Percentiles rank a stretch among this genome's conserved stretches.
phyloP scores from a whole-genome alignment of 2,888 invertebrate genomes.

The Gymnoscelis rufifasciata region DNA sequence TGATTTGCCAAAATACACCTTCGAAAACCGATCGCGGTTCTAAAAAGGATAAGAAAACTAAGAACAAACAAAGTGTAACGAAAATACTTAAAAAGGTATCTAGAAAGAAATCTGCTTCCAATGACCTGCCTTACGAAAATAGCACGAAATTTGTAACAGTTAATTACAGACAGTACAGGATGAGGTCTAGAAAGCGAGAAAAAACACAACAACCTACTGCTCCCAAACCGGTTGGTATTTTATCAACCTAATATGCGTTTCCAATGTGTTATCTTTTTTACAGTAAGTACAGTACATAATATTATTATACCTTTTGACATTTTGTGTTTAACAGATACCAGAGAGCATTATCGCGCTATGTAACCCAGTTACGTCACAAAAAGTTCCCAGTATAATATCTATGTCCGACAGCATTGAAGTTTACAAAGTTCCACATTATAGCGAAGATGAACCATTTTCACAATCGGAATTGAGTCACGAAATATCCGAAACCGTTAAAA shows the following conservation, averaged over 20 bases:
- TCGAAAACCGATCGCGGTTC: constrained; percentile 20
- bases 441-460: neutral
- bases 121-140: constrained; percentile 31
- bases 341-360: constrained; percentile 50
- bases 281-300: too few species aligned
- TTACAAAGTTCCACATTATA: neutral
- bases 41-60: constrained; percentile 30
- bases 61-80: constrained; percentile 33
- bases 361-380: constrained; percentile 24
- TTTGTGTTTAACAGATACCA: too few species aligned
- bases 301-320: too few species aligned
- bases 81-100: constrained; percentile 35
- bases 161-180: constrained; percentile 29
- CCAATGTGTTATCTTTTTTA: too few species aligned
- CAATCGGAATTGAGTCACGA: constrained; percentile 19
- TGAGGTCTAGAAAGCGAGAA: constrained; percentile 28
- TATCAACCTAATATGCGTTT: too few species aligned
- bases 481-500: constrained; percentile 46
- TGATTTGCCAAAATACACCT: constrained; percentile 24
- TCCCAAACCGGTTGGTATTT: constrained; percentile 48
- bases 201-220: constrained; percentile 31
- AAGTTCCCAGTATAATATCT: too few species aligned
- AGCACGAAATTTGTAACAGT: constrained; percentile 32
- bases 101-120: constrained; percentile 35
- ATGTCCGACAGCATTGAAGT: too few species aligned